These are phyloP conservation scores for Cheilosia grossa DNA, from an alignment of 2,888 invertebrate genomes.

Conservation along the genomic window DNA sequence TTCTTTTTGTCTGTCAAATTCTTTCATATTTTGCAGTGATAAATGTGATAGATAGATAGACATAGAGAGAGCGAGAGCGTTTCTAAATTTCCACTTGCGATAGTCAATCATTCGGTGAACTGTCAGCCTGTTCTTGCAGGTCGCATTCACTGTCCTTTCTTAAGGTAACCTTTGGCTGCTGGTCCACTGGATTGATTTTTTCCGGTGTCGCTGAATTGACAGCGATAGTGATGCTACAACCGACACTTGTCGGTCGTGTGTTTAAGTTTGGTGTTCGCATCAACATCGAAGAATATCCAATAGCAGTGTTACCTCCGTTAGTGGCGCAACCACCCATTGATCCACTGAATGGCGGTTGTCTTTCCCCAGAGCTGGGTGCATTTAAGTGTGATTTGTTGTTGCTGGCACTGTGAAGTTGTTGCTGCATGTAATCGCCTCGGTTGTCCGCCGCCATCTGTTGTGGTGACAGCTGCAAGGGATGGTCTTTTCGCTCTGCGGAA, in stretches of 20 bases:
- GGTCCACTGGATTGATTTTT: conserved; percentile 68
- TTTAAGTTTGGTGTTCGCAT: conserved; percentile 64
- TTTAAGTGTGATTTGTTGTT: conserved; percentile 76
- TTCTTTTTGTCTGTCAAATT: neutral
- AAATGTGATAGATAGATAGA: conserved; percentile 18
- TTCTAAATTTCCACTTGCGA: conserved; percentile 46
- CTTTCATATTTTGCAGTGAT: neutral
- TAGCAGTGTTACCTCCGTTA: conserved; percentile 16
- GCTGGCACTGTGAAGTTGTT: conserved; percentile 62
- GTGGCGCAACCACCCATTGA: conserved; percentile 21
- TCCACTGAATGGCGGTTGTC: conserved; percentile 75
- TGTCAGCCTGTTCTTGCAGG: conserved; percentile 58
- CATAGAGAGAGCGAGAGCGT: too few species aligned
- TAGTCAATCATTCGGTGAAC: conserved; percentile 71
- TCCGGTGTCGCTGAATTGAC: conserved; percentile 75
- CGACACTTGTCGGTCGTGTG: conserved; percentile 59
- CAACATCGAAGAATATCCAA: conserved; percentile 56
- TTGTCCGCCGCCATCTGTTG: conserved; percentile 79
- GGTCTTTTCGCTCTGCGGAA: conserved; percentile 80
- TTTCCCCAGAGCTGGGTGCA: conserved; percentile 79
- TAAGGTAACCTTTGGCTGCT: conserved; percentile 66
- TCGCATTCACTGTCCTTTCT: conserved; percentile 64
- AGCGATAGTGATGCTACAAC: conserved; percentile 75
- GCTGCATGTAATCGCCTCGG: conserved; percentile 63
- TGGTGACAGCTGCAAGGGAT: conserved; percentile 78